A percentile compares a stretch with the other conserved stretches of the same genome.
Evolutionary conservation across 2,113 vertebrate species (phyloP).

Genomic region (Trogon surrucura): DNA sequence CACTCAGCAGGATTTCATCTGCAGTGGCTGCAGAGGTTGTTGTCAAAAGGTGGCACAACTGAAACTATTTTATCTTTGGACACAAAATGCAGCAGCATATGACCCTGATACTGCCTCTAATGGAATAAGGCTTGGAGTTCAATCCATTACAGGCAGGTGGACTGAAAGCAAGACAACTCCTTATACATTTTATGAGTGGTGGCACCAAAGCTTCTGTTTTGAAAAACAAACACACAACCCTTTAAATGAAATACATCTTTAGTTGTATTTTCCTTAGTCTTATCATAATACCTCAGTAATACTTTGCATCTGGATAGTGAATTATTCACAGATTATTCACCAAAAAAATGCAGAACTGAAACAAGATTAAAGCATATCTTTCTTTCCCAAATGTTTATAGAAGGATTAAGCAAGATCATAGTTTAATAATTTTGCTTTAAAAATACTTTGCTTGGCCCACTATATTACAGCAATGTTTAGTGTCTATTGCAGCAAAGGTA

Average conservation of each 20-base stretch:
- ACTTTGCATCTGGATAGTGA: constrained; percentile 66
- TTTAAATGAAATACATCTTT: constrained; percentile 59
- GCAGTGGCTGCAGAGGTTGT: neutral
- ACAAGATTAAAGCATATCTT: constrained; percentile 72
- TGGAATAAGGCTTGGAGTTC: neutral
- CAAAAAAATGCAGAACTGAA: constrained; percentile 57
- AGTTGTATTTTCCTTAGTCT: constrained; percentile 49
- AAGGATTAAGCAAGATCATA: constrained; percentile 66
- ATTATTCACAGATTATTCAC: constrained; percentile 66
- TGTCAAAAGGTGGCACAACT: constrained; percentile 14
- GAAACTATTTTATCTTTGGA: constrained; percentile 16
- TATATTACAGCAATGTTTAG: neutral
- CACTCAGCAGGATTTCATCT: neutral
- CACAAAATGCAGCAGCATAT: neutral
- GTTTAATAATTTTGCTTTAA: constrained; percentile 64
- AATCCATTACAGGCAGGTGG: constrained; percentile 10
- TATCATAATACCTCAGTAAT: constrained; percentile 67
- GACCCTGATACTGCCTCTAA: neutral
- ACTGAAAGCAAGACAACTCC: neutral
- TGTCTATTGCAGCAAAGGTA: neutral
- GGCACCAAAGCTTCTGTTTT: constrained; percentile 17
- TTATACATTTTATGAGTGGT: constrained; percentile 3
- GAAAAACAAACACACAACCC: constrained; percentile 33
- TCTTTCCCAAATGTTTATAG: constrained; percentile 54
- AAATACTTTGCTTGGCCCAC: constrained; percentile 58